Evolutionary conservation across 2,888 invertebrate genomes (phyloP).

Genomic region (Parapristionchus giblindavisi): DNA sequence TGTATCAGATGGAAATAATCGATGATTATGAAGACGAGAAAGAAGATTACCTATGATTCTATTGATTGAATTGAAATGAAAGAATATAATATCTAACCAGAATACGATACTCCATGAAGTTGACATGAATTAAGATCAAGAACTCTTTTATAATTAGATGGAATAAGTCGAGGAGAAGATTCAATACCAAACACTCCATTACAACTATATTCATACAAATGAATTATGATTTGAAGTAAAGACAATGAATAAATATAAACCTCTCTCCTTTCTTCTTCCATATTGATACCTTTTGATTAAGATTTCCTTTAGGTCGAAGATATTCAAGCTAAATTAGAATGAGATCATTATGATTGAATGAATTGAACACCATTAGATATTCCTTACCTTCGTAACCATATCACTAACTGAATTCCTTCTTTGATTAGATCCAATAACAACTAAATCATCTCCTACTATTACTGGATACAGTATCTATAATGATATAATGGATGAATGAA

Average conservation of each 20-base stretch:
- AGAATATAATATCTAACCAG: neutral
- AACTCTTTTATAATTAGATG: neutral
- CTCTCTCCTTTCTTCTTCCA: conserved; percentile 15
- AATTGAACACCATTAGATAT: neutral
- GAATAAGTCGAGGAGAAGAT: conserved; percentile 9
- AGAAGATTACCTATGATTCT: conserved; percentile 13
- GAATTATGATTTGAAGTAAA: neutral
- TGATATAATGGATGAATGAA: neutral
- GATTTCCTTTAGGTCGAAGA: conserved; percentile 31
- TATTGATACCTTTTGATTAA: conserved; percentile 5
- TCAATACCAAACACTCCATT: conserved; percentile 25
- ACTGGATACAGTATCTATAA: conserved; percentile 30
- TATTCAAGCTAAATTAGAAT: conserved; percentile 29
- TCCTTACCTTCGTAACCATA: conserved; percentile 24
- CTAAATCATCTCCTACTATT: conserved; percentile 35
- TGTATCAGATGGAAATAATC: conserved; percentile 31
- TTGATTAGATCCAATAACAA: conserved; percentile 29
- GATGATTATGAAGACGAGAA: conserved; percentile 26
- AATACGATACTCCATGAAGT: conserved; percentile 25
- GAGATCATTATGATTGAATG: too few relatives aligned
- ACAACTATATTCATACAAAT: neutral
- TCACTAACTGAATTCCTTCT: conserved; percentile 33
- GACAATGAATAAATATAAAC: neutral
- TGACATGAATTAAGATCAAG: conserved; percentile 28
- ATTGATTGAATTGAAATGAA: neutral